These are phyloP conservation scores for Drosophila prolongata DNA, from an alignment of 2,888 invertebrate genomes.

Conservation along the genomic window DNA sequence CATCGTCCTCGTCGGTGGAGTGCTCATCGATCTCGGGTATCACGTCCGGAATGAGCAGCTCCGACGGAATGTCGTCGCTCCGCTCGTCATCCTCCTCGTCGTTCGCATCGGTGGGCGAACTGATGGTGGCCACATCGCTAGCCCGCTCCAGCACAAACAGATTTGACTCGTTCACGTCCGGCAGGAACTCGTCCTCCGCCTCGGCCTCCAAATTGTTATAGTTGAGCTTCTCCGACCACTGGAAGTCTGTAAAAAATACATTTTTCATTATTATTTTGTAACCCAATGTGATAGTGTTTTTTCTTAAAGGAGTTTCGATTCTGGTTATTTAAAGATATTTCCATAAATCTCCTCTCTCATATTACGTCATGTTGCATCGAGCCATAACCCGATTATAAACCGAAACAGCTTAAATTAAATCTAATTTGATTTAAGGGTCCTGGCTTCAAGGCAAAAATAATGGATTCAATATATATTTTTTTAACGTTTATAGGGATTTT, in stretches of 20 bases:
- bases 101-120: slow-evolving; percentile 63
- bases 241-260: slow-evolving; percentile 54
- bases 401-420: too few species aligned
- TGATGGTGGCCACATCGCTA: slow-evolving; percentile 80
- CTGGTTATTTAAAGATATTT: too few species aligned
- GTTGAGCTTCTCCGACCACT: slow-evolving; percentile 71
- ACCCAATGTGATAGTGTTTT: too few species aligned
- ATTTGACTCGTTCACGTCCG: slow-evolving; percentile 82
- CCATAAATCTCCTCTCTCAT: too few species aligned
- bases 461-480: too few species aligned
- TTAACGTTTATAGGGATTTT: too few species aligned
- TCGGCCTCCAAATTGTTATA: slow-evolving; percentile 76
- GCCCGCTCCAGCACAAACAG: slow-evolving; percentile 82
- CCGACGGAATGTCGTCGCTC: slow-evolving; percentile 84
- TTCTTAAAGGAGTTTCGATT: too few species aligned
- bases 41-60: slow-evolving; percentile 82
- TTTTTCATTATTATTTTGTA: neutral
- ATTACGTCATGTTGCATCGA: too few species aligned
- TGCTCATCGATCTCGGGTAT: slow-evolving; percentile 84
- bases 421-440: too few species aligned
- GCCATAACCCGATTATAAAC: too few species aligned
- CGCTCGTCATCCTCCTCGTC: slow-evolving; percentile 80
- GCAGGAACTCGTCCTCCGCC: slow-evolving; percentile 82
- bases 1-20: slow-evolving; percentile 81
- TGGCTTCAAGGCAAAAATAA: too few species aligned